These are phyloP conservation scores for Camelus bactrianus DNA, from an alignment of 2,113 vertebrate species.

Conservation along the genomic window DNA sequence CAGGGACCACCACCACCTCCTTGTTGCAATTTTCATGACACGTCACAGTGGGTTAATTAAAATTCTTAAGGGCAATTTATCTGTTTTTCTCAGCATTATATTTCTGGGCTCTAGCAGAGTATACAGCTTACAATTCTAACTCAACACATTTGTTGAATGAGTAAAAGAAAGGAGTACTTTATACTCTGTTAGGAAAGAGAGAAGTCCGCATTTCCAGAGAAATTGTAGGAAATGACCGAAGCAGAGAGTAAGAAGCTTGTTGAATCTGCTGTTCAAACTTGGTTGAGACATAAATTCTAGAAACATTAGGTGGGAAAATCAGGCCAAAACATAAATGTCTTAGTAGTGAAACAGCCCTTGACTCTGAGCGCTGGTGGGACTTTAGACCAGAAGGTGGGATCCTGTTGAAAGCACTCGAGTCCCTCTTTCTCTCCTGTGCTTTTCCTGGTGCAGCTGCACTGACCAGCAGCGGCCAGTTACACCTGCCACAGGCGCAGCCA, in stretches of 20 bases:
- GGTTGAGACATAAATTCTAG: slow-evolving; percentile 22
- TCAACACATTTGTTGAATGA: not conserved
- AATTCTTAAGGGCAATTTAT: not conserved
- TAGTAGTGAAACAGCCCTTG: not conserved
- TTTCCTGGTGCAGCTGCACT: not conserved
- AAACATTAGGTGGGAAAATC: not conserved
- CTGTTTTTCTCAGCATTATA: not conserved
- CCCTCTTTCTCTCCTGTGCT: no score
- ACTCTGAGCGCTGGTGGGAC: not conserved
- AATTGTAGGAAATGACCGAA: not conserved
- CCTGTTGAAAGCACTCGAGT: not conserved
- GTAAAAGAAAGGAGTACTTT: not conserved
- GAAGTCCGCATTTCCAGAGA: not conserved
- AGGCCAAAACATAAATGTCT: not conserved
- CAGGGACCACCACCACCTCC: not conserved
- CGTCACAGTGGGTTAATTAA: not conserved
- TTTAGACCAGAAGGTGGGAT: not conserved
- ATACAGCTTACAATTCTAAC: not conserved
- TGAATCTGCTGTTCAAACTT: not conserved
- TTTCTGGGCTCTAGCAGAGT: not conserved
- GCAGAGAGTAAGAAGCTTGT: not conserved
- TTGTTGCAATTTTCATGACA: not conserved
- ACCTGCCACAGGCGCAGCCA: not conserved
- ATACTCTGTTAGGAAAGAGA: not conserved
- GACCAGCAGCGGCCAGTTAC: accelerated